Conservation (phyloP, 37 sponge, comb jelly and placozoan species). For the Amphimedon queenslandica region DNA sequence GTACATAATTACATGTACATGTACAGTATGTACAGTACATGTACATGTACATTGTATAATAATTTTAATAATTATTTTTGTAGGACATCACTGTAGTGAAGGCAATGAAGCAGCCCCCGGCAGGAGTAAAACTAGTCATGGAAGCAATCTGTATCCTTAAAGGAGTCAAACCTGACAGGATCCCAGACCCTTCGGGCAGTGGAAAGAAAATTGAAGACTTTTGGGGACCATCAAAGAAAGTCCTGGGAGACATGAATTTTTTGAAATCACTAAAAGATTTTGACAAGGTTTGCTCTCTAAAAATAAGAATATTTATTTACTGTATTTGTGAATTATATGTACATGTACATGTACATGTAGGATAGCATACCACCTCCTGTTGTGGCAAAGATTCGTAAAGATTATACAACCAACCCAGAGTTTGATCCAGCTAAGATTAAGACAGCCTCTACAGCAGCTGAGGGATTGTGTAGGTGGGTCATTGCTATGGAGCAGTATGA, state of each 20-base stretch:
- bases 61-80: background rate
- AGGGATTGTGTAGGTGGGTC: constrained; percentile 98
- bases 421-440: constrained; percentile 95
- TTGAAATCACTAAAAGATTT: constrained; percentile 76
- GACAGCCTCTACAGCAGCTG: constrained; percentile 92
- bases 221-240: constrained; percentile 92
- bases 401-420: constrained; percentile 87
- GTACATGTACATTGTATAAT: too few species aligned
- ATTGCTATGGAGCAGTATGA: constrained; percentile 94
- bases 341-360: constrained; percentile 38
- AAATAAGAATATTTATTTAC: background rate
- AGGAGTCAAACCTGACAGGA: constrained; percentile 86
- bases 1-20: background rate
- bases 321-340: too few species aligned
- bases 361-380: constrained; percentile 78
- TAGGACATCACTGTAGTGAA: constrained; percentile 92
- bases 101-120: constrained; percentile 93
- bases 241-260: constrained; percentile 94
- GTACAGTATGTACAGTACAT: too few species aligned
- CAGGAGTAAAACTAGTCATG: constrained; percentile 94
- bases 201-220: constrained; percentile 95
- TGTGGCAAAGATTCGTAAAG: constrained; percentile 82
- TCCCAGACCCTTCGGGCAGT: constrained; percentile 85
- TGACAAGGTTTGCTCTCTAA: constrained; percentile 63
- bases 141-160: constrained; percentile 97